Evolutionary conservation across 2,113 vertebrate genomes (phyloP), one percentile per base, ranked within the genome.

Genomic region (Syngnathoides biaculeatus): DNA sequence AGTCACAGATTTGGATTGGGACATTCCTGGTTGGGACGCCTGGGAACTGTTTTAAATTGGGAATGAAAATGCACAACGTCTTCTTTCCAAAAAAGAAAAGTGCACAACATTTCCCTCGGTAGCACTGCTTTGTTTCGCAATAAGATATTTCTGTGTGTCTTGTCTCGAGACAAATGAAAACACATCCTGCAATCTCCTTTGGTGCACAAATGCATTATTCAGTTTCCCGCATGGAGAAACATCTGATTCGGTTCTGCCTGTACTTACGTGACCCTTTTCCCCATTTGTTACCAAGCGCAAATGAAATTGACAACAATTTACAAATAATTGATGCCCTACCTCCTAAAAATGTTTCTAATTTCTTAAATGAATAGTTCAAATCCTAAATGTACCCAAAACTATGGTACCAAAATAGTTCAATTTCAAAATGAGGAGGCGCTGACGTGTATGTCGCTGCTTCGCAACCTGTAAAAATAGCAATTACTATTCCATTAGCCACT

Each of bases 121-220:
- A 30, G 24, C 26, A 17, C 55, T 57, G 55, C 55, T 57, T 55
- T 55, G n/a, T 55, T 55, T 57, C 30, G 55, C 26, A 57, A 57
- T 57, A 57, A 57, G 24, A 57, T 57, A 30, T 57, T 57, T 30
- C 55, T 26, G 15, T 17, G 14, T 17, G 14, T 57, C 55, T 57
- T 57, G 55, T 57, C 55, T 57, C 2, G 55, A 57, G 55, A 57
- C 24, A 57, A 30, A 57, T 30, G 26, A 57, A 57, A 57, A 27
- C 53, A 56, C 55, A 27, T 39, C n/a, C 20, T 60, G 55, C 73
- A 78, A 65, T 80, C 76, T 75, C 72, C 71, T 74, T 64, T 64
- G 35, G 55, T 79, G 66, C 65, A 55, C 47, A 70, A 78, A 87
- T 89, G 62, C 67, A 88, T 88, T 80, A 87, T 87, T 88, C 69